Evolutionary conservation across 2,888 invertebrate genomes (phyloP), one percentile per base, ranked within the genome.

Genomic region (Diploptera punctata): DNA sequence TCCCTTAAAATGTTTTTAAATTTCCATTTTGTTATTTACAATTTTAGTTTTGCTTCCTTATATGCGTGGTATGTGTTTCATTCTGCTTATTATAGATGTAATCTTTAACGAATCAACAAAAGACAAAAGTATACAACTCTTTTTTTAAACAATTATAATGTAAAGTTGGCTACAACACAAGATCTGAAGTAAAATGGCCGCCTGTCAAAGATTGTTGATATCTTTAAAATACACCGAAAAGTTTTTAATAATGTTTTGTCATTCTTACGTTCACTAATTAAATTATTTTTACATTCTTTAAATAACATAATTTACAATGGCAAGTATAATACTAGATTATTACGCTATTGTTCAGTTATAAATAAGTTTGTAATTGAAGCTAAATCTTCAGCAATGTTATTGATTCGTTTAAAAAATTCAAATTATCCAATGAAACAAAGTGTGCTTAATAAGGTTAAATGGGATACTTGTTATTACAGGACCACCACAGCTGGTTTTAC

Each of bases 361-460:
- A 68, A 43, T 65, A 44, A 19, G 24, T 47, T 47, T 65, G n/a
- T 24, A 2, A 21, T 13, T 4, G 13, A 3, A 38, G 21, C 21
- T 65, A 65, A n/a, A n/a, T n/a, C n/a, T n/a, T n/a, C n/a, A 18
- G n/a, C 54, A 9, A 7, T 57, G 57, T 54, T 70, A 70, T 70
- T 62, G 70, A 70, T 70, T 70, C 52, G 26, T 62, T 52, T 16
- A 70, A 70, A n/a, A 70, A 70, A 52, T 24, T 16, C 38, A 21
- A 33, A 29, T 10, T 13, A 13, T 57, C 13, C 24, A 29, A 29
- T 29, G 57, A 24, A 29, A 57, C 29, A n/a, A 57, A 57, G n/a
- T 7, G 31, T 31, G 57, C 4, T 13, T 57, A 57, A 57, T 29
- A 16, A 4, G 16, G 24, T 57, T 13, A 29, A 57, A 29, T 57